Base-by-base conservation (phyloP, 2,797 vertebrate species). In the Enteromius mattozi region DNA sequence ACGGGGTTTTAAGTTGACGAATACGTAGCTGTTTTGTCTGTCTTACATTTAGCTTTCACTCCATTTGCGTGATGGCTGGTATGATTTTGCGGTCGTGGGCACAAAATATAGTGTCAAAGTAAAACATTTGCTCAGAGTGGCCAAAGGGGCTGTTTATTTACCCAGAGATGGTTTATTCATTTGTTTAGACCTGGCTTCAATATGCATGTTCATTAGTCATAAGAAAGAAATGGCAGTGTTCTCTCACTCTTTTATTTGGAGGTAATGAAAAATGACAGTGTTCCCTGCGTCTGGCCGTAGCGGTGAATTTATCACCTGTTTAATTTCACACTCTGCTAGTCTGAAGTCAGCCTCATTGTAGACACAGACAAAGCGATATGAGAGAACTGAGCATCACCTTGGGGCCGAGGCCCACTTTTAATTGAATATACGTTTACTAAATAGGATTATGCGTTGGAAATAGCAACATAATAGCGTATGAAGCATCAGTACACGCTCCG, bases 301-400 rank as follows among this genome's bases (percentile, higher is more conserved):
- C 84, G 90, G 92, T 92, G 93, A 92, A 94, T 95, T 93, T 94
- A 94, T 94, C 93, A 89, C 93, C 92, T 94, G 94, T 95, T 97
- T 96, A 93, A 96, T 97, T 96, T 96, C 96, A 95, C 95, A 93
- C 94, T 93, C 88, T 88, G 92, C 88, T 89, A 91, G 87, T 85
- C 90, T 91, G 91, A 92, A 93, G 92, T 93, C 90, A 90, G 91
- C 92, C 90, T 90, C 92, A 87, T 87, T 91, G 87, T 89, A 86
- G 92, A 94, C 94, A 91, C 92, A 93, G 93, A 94, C 92, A 93
- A 92, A 94, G 93, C 92, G 83, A 91, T 85, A 81, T 85, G 91
- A 88, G 87, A 90, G 89, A 91, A 90, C 85, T 86, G 89, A 91
- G 92, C 88, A 91, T 94, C 92, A 94, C 91, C 92, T 83, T 85